Evolutionary conservation across 2,888 invertebrate genomes (phyloP).

Genomic region (Chloroclysta siterata): DNA sequence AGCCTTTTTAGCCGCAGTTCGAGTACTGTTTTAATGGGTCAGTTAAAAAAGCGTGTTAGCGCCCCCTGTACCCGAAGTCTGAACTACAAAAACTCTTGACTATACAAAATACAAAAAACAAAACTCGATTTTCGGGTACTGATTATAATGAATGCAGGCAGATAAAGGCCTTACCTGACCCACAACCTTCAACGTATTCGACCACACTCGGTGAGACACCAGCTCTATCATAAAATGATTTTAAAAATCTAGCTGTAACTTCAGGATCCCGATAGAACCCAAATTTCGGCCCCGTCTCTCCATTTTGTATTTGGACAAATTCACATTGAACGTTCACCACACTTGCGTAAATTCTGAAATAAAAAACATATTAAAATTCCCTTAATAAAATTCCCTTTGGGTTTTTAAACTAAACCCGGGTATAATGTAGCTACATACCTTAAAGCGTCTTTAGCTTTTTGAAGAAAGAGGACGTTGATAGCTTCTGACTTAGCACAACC

Average conservation of each 20-base stretch:
- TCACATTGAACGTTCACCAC: slow-evolving; percentile 50
- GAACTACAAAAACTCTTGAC: too few species aligned
- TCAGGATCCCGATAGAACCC: slow-evolving; percentile 48
- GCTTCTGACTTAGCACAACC: slow-evolving; percentile 90
- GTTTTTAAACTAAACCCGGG: not conserved
- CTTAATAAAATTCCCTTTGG: too few species aligned
- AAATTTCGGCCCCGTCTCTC: slow-evolving; percentile 42
- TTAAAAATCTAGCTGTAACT: slow-evolving; percentile 48
- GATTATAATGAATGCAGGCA: too few species aligned
- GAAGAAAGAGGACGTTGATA: slow-evolving; percentile 87
- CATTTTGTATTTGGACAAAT: slow-evolving; percentile 38
- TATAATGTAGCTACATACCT: slow-evolving; percentile 42
- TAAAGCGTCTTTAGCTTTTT: slow-evolving; percentile 80
- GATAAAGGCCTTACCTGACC: slow-evolving; percentile 74
- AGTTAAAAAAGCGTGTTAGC: too few species aligned
- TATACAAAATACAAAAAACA: too few species aligned
- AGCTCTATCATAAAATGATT: slow-evolving; percentile 81
- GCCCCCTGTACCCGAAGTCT: too few species aligned
- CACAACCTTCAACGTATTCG: slow-evolving; percentile 88
- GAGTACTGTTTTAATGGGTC: too few species aligned
- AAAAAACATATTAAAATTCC: not conserved
- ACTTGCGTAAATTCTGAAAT: slow-evolving; percentile 54
- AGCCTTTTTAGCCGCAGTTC: too few species aligned
- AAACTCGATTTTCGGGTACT: too few species aligned
- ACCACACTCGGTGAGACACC: slow-evolving; percentile 83